Evolutionary conservation across 92 coral and sea anemone genomes (phyloP).

Genomic region (Siderastrea radians): DNA sequence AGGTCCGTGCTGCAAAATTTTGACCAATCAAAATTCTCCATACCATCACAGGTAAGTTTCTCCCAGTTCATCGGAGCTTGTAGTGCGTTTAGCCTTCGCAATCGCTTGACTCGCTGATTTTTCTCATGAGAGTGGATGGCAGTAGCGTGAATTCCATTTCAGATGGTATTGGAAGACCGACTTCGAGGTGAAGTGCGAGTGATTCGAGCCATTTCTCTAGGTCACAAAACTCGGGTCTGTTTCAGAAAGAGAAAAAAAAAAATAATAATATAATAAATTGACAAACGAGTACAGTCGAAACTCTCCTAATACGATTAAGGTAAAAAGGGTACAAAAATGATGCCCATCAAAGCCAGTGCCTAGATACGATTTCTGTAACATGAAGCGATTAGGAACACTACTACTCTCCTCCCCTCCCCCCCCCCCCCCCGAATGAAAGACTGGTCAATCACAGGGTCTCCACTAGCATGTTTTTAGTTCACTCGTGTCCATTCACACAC

Average conservation of each 20-base stretch:
- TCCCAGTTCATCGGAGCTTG: neutral
- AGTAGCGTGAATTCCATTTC: conserved; percentile 79
- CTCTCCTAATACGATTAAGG: too few relatives aligned
- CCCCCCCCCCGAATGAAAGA: too few relatives aligned
- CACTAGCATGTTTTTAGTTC: too few relatives aligned
- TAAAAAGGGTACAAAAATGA: too few relatives aligned
- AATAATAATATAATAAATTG: neutral
- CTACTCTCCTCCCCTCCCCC: too few relatives aligned
- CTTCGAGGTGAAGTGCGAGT: conserved; percentile 88
- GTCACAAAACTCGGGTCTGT: conserved; percentile 88
- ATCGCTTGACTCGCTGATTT: conserved; percentile 47
- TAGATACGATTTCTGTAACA: too few relatives aligned
- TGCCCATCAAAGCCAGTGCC: too few relatives aligned
- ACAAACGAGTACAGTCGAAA: neutral
- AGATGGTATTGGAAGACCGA: conserved; percentile 88
- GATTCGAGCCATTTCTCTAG: conserved; percentile 93
- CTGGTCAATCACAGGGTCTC: too few relatives aligned
- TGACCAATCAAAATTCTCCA: neutral
- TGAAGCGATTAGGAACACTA: too few relatives aligned
- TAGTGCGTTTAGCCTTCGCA: neutral
- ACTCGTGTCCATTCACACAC: too few relatives aligned
- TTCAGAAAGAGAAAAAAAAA: neutral
- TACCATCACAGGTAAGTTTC: neutral
- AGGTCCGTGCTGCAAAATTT: neutral
- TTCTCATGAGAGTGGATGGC: conserved; percentile 70